Base-by-base conservation (phyloP, 2,113 vertebrate species). In the Sylvia atricapilla region DNA sequence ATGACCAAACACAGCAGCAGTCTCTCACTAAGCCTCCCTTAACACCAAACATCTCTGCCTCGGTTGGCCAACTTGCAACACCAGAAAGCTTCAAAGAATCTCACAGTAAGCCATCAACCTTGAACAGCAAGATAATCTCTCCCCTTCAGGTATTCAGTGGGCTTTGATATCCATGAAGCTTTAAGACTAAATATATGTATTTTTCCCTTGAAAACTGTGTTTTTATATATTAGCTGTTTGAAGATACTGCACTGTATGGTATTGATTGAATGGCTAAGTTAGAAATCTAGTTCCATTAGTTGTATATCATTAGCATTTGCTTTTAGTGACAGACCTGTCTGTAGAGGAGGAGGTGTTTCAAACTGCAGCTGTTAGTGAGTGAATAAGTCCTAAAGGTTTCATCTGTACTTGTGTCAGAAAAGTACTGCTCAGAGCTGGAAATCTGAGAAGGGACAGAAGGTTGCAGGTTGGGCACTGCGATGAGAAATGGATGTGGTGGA, bases 71-170 rank as follows among this genome's bases (percentile, higher is more conserved):
- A 2, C 97, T 99, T 94, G 99, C 98, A 87, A 99, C 99, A 4
- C 99, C 99, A 46, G 99, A 99, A 94, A 99, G 99, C 96, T 99
- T 99, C 98, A 98, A 98, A 97, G 99, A 99, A 84, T 97, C 98
- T 53, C 96, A 98, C 76, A 78, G 95, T 69, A 99, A 99, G 86
- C 96, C 96, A 15, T 68, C 97, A 43, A 12, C 98, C 80, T 80
- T 98, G 96, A 96, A 96, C 95, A 95, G 84, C 96, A 97, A 98
- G 92, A 97, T 97, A 87, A 96, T 98, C 49, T 88, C 98, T 86
- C 95, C 98, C 43, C 96, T 98, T 89, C 98, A 98, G 98, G 98
- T 98, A 98, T 83, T 94, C 41, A 78, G 43, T 82, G 79, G 43
- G 33, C 37, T 90, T 93, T 86, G 70, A 55, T 74, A 78, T 83